A percentile compares a stretch with the other conserved stretches of the same genome.
Evolutionary conservation across 2,888 invertebrate species (phyloP).

Genomic region (Eupithecia vulgata): DNA sequence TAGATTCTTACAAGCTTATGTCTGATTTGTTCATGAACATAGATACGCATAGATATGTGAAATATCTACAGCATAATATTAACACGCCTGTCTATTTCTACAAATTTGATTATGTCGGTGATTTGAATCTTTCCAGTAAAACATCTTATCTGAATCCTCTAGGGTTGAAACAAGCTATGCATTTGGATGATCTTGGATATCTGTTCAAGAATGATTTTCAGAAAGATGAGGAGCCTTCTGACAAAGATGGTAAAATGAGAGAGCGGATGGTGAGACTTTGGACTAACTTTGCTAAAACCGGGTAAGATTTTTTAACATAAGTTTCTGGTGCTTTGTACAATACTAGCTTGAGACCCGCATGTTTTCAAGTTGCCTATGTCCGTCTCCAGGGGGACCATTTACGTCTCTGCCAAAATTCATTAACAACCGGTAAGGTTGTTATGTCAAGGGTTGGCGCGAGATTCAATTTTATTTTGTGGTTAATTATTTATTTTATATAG

Average conservation of each 20-base stretch:
- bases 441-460: no score
- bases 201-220: conserved; percentile 68
- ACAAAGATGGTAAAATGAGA: conserved; percentile 70
- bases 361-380: no score
- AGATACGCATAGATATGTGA: conserved; percentile 67
- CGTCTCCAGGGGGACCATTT: no score
- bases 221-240: conserved; percentile 63
- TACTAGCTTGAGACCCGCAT: no score
- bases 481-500: no score
- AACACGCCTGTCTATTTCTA: conserved; percentile 73
- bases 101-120: conserved; percentile 75
- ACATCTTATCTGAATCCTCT: conserved; percentile 41
- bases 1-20: conserved; percentile 65
- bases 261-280: conserved; percentile 74
- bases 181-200: conserved; percentile 73
- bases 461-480: no score
- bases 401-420: no score
- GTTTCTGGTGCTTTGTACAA: no score
- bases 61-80: conserved; percentile 64
- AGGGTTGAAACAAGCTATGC: conserved; percentile 61
- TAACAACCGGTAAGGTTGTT: no score
- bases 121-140: conserved; percentile 61
- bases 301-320: conserved; percentile 61
- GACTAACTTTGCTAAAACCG: conserved; percentile 79
- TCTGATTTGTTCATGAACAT: conserved; percentile 67